phyloP scores from a whole-genome alignment of 1,140 invertebrate species.

The Drosophila hydei region DNA sequence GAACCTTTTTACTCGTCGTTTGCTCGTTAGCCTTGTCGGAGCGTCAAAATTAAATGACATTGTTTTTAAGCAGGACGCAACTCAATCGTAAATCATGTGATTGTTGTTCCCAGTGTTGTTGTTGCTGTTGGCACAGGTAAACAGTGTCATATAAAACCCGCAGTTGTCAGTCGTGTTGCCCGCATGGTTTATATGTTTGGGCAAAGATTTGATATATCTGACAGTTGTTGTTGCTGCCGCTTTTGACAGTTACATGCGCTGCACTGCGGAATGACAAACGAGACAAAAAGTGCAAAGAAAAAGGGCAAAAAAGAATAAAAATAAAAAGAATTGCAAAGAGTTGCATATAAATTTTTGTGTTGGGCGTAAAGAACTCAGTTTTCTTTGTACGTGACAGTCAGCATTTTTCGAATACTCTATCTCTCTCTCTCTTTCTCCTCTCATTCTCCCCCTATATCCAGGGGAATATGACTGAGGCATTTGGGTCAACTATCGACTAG shows the following conservation, averaged over 20 bases:
- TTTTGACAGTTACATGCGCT: slow-evolving; percentile 68
- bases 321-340: slow-evolving; percentile 33
- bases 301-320: not conserved
- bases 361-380: slow-evolving; percentile 16
- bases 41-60: slow-evolving; percentile 46
- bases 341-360: slow-evolving; percentile 38
- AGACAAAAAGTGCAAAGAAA: slow-evolving; percentile 14
- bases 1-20: not conserved
- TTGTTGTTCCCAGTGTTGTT: slow-evolving; percentile 9
- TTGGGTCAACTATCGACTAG: slow-evolving; percentile 78
- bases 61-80: slow-evolving; percentile 36
- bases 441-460: slow-evolving; percentile 3
- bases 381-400: slow-evolving; percentile 54
- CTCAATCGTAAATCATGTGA: slow-evolving; percentile 46
- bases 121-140: slow-evolving; percentile 59
- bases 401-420: slow-evolving; percentile 13
- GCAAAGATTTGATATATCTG: slow-evolving; percentile 59
- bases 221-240: slow-evolving; percentile 32
- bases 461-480: slow-evolving; percentile 24
- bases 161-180: slow-evolving; percentile 48
- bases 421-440: not conserved
- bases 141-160: slow-evolving; percentile 67
- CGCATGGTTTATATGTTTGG: slow-evolving; percentile 21
- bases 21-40: slow-evolving; percentile 39
- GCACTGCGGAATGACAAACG: slow-evolving; percentile 63